These are phyloP conservation scores for Gonatopus flavifemur DNA, from an alignment of 1,140 invertebrate genomes.

Conservation along the genomic window DNA sequence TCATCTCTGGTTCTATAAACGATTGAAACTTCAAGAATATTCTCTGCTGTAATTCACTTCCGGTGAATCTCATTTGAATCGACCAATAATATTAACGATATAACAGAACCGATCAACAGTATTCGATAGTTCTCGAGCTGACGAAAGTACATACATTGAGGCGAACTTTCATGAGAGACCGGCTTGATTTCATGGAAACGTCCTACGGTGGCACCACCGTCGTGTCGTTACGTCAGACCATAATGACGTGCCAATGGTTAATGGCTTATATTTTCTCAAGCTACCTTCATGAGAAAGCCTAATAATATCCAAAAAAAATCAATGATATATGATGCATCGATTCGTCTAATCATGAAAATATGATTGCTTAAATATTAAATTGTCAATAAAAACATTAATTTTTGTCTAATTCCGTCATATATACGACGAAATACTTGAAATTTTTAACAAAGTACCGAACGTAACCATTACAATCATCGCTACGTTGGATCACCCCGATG, in stretches of 20 bases:
- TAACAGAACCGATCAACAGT: too few relatives aligned
- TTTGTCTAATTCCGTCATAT: conserved; percentile 25
- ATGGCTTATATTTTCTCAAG: conserved; percentile 44
- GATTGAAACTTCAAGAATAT: too few relatives aligned
- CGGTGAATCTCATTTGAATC: too few relatives aligned
- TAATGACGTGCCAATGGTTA: conserved; percentile 45
- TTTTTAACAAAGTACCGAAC: conserved; percentile 31
- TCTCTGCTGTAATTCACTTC: too few relatives aligned
- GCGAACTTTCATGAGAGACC: too few relatives aligned
- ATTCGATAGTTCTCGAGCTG: too few relatives aligned
- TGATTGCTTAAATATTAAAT: conserved; percentile 37
- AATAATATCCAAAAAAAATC: conserved; percentile 48
- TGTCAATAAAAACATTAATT: conserved; percentile 32
- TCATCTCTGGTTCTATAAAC: too few relatives aligned
- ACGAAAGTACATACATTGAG: too few relatives aligned
- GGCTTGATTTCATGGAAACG: too few relatives aligned
- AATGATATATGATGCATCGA: conserved; percentile 50
- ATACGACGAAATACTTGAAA: conserved; percentile 30
- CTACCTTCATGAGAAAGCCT: conserved; percentile 44
- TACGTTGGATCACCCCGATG: conserved; percentile 43
- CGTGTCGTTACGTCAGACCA: conserved; percentile 33
- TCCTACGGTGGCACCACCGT: conserved; percentile 34
- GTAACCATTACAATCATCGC: conserved; percentile 39
- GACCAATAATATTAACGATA: too few relatives aligned
- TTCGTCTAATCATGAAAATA: conserved; percentile 38